Percentiles rank a stretch among this genome's conserved stretches.
These are phyloP conservation scores for Deroptyus accipitrinus DNA, from an alignment of 2,113 vertebrate genomes.

Conservation along the genomic window DNA sequence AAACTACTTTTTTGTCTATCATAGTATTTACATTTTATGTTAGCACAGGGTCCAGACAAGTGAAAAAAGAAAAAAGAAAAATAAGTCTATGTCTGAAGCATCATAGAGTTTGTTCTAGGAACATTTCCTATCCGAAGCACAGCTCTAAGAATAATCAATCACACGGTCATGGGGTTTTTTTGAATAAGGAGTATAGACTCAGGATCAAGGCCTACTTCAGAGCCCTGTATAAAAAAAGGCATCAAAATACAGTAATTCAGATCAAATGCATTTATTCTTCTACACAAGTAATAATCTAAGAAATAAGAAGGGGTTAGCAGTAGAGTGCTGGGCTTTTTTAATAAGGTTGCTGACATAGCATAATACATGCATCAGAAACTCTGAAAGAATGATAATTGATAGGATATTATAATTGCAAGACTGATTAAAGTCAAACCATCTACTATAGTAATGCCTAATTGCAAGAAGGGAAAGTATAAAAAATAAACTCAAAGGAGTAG, in stretches of 20 bases:
- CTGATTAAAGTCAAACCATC: neutral
- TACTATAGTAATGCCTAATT: neutral
- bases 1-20: neutral
- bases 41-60: neutral
- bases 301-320: neutral
- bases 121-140: neutral
- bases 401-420: neutral
- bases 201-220: neutral
- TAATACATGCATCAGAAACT: neutral
- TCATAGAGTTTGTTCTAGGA: neutral
- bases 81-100: neutral
- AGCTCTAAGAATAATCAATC: neutral
- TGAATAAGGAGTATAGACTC: neutral
- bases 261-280: neutral
- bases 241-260: neutral
- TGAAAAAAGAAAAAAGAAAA: neutral
- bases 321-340: neutral
- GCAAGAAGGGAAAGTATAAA: neutral
- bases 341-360: neutral
- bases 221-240: neutral
- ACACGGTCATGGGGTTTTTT: neutral
- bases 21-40: neutral
- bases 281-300: neutral
- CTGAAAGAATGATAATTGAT: neutral
- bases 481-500: neutral